Evolutionary conservation across 2,113 vertebrate species (phyloP).

Genomic region (Malurus melanocephalus): DNA sequence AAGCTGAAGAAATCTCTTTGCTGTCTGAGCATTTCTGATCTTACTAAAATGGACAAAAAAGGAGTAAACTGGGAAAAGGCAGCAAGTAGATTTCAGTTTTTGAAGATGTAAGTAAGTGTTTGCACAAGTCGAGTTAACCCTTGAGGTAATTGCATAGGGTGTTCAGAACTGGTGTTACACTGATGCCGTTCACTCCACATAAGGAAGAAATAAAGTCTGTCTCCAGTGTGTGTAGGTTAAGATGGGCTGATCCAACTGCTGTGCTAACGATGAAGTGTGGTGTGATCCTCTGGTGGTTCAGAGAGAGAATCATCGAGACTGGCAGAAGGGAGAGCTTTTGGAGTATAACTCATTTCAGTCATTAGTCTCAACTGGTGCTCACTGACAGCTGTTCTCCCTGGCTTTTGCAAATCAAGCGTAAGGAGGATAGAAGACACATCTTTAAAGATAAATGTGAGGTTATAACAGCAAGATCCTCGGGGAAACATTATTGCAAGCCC

Average conservation of each 20-base stretch:
- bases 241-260: neutral
- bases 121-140: neutral
- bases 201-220: neutral
- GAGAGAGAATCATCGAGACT: rapidly evolving
- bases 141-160: neutral
- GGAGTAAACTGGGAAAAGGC: neutral
- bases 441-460: neutral
- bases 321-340: neutral
- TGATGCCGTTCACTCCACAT: neutral
- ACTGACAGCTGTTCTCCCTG: neutral
- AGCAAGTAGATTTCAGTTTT: neutral
- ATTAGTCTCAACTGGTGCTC: neutral
- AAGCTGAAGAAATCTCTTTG: neutral
- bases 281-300: neutral
- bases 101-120: neutral
- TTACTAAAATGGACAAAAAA: neutral
- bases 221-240: neutral
- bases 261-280: neutral
- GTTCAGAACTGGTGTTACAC: neutral
- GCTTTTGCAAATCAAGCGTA: neutral
- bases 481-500: neutral
- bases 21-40: neutral
- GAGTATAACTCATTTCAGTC: neutral
- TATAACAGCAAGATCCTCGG: neutral
- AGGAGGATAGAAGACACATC: neutral